Conservation (phyloP, 2,797 vertebrate species). For the Eutrigla gurnardus region DNA sequence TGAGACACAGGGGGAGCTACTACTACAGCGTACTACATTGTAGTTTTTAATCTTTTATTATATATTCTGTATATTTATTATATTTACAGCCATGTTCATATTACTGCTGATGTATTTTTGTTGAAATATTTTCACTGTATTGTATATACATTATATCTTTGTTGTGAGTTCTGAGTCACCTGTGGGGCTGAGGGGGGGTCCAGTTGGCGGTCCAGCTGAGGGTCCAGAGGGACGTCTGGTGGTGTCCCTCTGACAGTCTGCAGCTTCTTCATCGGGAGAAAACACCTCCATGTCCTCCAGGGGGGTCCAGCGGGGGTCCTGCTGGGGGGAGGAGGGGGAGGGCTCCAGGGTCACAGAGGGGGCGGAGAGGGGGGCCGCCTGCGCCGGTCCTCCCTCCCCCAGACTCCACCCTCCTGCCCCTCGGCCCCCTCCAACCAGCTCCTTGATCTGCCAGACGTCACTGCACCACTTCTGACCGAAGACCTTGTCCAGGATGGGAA, state of each 20-base stretch:
- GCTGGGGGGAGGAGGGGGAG: conserved; percentile 70
- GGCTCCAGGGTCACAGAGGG: conserved; percentile 66
- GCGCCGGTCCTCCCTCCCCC: conserved; percentile 17
- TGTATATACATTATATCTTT: too few relatives aligned
- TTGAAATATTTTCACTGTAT: too few relatives aligned
- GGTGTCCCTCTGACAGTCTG: neutral
- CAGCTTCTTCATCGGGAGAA: conserved; percentile 57
- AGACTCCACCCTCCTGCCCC: conserved; percentile 1
- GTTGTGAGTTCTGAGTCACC: conserved; percentile 46
- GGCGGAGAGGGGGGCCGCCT: conserved; percentile 19
- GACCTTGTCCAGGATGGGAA: conserved; percentile 85
- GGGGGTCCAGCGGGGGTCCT: conserved; percentile 81
- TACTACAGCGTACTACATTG: too few relatives aligned
- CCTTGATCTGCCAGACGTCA: conserved; percentile 79
- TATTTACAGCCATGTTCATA: too few relatives aligned
- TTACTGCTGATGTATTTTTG: too few relatives aligned
- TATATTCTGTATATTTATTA: too few relatives aligned
- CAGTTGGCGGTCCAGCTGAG: neutral
- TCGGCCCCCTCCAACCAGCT: conserved; percentile 16
- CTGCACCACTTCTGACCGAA: conserved; percentile 86
- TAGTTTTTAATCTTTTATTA: too few relatives aligned
- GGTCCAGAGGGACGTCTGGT: conserved; percentile 8
- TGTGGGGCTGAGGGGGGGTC: conserved; percentile 56
- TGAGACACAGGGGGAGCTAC: too few relatives aligned
- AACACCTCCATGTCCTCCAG: conserved; percentile 80